phyloP scores from a whole-genome alignment of 2,888 invertebrate species.

The Drosophila vallismaia region DNA sequence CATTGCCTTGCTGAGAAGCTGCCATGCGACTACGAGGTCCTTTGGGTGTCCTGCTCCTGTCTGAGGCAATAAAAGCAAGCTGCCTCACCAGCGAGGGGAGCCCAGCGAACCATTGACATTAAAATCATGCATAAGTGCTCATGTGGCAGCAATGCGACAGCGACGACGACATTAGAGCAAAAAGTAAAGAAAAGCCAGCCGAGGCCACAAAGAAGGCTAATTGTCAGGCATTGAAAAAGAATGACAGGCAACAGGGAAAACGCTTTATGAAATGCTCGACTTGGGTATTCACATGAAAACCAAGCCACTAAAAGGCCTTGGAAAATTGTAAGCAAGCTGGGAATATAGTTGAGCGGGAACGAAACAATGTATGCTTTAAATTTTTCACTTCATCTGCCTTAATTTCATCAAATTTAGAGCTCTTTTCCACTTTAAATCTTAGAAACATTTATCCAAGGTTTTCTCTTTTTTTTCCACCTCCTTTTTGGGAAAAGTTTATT shows the following conservation, averaged over 20 bases:
- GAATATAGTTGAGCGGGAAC: slow-evolving; percentile 4
- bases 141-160: slow-evolving; percentile 70
- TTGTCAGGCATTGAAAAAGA: slow-evolving; percentile 71
- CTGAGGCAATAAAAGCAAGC: slow-evolving; percentile 42
- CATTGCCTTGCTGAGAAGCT: slow-evolving; percentile 61
- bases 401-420: no score
- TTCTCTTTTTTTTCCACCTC: background rate
- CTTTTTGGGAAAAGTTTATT: background rate
- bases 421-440: background rate
- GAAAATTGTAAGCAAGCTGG: slow-evolving; percentile 38
- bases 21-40: slow-evolving; percentile 24
- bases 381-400: no score
- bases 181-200: slow-evolving; percentile 7
- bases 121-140: slow-evolving; percentile 81
- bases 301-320: slow-evolving; percentile 31
- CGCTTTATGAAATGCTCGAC: slow-evolving; percentile 9
- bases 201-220: slow-evolving; percentile 52
- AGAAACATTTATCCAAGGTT: background rate
- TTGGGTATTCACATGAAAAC: slow-evolving; percentile 29
- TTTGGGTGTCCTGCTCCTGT: slow-evolving; percentile 34
- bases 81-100: slow-evolving; percentile 39
- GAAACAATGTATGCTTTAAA: background rate
- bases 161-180: slow-evolving; percentile 39
- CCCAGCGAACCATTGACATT: slow-evolving; percentile 78
- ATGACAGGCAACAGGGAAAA: slow-evolving; percentile 38